These are phyloP conservation scores for Cotesia chilonis DNA, from an alignment of 1,140 invertebrate genomes.

Conservation along the genomic window DNA sequence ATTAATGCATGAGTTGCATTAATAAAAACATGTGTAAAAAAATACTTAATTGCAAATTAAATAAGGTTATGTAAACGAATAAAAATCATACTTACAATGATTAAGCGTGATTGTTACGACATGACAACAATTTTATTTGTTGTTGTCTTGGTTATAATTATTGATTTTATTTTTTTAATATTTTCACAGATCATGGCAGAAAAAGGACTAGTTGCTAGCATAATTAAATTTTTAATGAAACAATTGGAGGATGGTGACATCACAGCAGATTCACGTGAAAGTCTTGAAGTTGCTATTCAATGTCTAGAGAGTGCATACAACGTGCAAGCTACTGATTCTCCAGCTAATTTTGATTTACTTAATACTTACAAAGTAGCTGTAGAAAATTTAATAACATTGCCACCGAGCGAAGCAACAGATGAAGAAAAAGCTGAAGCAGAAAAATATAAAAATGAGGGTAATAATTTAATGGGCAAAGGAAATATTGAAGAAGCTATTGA, in stretches of 20 bases:
- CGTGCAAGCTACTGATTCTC: conserved; percentile 66
- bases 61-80: not conserved
- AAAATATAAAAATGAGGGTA: conserved; percentile 83
- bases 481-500: conserved; percentile 82
- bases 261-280: conserved; percentile 76
- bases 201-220: conserved; percentile 57
- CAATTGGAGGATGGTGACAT: conserved; percentile 60
- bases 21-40: too few relatives aligned
- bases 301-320: conserved; percentile 86
- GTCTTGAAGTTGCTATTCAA: conserved; percentile 84
- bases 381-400: conserved; percentile 42
- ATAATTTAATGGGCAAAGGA: conserved; percentile 84
- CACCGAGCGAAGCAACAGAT: conserved; percentile 54
- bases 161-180: too few relatives aligned
- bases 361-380: conserved; percentile 65
- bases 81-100: not conserved
- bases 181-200: conserved; percentile 49
- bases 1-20: too few relatives aligned
- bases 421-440: conserved; percentile 76
- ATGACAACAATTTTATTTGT: not conserved
- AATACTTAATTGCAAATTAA: not conserved
- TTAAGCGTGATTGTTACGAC: not conserved
- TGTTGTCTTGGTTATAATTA: conserved; percentile 3
- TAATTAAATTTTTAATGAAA: conserved; percentile 61
- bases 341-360: conserved; percentile 59